phyloP scores from a whole-genome alignment of 2,797 vertebrate genomes.

The Masticophis lateralis region DNA sequence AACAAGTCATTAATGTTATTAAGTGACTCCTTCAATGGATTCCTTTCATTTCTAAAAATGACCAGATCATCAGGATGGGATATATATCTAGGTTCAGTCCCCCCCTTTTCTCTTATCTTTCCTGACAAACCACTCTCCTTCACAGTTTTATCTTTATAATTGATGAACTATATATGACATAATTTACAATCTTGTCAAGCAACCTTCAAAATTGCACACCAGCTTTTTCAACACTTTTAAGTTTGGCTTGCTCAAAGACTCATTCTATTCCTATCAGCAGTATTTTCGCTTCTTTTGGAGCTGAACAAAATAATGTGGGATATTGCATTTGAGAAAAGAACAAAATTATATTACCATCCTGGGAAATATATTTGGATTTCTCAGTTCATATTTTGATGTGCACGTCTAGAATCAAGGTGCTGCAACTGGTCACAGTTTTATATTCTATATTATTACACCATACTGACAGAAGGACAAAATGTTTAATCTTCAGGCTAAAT shows the following conservation, averaged over 20 bases:
- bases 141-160: constrained; percentile 58
- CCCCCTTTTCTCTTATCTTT: constrained; percentile 57
- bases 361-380: background rate
- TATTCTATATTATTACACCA: background rate
- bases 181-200: constrained; percentile 49
- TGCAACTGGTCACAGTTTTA: background rate
- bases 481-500: background rate
- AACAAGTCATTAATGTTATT: constrained; percentile 61
- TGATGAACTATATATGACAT: constrained; percentile 47
- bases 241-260: background rate
- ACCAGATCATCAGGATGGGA: constrained; percentile 55
- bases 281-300: background rate
- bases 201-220: constrained; percentile 49
- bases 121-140: constrained; percentile 64
- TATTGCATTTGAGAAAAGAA: background rate
- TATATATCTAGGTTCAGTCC: constrained; percentile 59
- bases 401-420: background rate
- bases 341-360: constrained; percentile 4
- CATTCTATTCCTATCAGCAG: constrained; percentile 20
- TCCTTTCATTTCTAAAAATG: constrained; percentile 57
- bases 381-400: background rate
- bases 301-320: constrained; percentile 28
- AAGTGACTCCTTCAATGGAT: constrained; percentile 55
- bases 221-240: constrained; percentile 27
- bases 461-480: background rate